phyloP scores from a whole-genome alignment of 2,888 invertebrate species.

The Trachelus tabidus region DNA sequence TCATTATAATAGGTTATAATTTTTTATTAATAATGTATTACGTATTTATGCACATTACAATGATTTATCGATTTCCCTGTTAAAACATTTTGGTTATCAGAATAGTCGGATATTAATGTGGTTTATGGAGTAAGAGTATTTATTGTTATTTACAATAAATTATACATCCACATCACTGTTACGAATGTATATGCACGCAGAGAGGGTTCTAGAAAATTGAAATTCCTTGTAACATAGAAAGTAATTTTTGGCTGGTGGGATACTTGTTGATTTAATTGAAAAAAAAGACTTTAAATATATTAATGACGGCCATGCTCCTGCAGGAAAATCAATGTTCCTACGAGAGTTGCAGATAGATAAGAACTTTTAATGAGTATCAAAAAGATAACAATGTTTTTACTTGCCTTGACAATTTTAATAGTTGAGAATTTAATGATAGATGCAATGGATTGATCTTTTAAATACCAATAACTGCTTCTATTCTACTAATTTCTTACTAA shows the following conservation, averaged over 20 bases:
- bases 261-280: neutral
- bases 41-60: neutral
- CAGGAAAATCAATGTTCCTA: neutral
- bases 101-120: neutral
- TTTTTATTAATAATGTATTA: neutral
- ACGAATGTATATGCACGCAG: neutral
- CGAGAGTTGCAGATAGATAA: neutral
- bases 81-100: neutral
- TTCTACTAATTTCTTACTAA: neutral
- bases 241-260: neutral
- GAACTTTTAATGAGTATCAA: neutral
- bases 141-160: conserved; percentile 30
- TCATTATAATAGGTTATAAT: neutral
- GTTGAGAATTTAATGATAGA: neutral
- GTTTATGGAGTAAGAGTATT: conserved; percentile 1
- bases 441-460: neutral
- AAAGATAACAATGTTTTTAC: neutral
- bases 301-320: neutral
- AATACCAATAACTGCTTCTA: neutral
- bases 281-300: neutral
- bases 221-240: neutral
- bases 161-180: conserved; percentile 16
- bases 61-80: neutral
- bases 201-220: neutral
- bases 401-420: neutral